Evolutionary conservation across 2,113 vertebrate species (phyloP).

Genomic region (Crotalus helleri): DNA sequence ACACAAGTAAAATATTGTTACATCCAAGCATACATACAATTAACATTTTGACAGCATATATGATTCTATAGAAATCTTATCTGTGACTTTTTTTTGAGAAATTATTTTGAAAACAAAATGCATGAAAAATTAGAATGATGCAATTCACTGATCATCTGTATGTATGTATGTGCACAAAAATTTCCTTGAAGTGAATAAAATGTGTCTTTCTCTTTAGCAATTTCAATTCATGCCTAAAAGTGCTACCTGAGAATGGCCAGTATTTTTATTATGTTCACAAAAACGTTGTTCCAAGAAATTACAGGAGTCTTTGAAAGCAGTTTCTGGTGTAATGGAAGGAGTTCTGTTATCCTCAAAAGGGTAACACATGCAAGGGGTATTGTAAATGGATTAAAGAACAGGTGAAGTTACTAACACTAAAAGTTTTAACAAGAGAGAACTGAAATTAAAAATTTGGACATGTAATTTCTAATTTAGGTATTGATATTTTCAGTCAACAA

Average conservation of each 20-base stretch:
- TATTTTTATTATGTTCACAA: neutral
- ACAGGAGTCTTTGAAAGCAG: neutral
- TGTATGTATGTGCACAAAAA: neutral
- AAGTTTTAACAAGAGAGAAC: neutral
- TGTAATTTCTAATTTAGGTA: neutral
- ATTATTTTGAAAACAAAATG: neutral
- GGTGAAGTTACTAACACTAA: neutral
- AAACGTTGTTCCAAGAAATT: neutral
- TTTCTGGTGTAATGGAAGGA: neutral
- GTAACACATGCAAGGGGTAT: neutral
- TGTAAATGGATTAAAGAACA: neutral
- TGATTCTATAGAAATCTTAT: neutral
- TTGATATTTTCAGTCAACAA: neutral
- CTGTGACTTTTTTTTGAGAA: neutral
- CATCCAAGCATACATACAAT: neutral
- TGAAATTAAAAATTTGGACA: neutral
- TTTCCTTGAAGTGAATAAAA: neutral
- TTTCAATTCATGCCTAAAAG: neutral
- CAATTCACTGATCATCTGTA: neutral
- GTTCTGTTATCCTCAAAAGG: neutral
- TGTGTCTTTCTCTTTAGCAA: neutral
- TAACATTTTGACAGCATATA: conserved; percentile 16
- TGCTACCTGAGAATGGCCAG: neutral
- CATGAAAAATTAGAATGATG: neutral
- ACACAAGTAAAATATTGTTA: conserved; percentile 20